phyloP scores from a whole-genome alignment of 2,888 invertebrate genomes.

The Acrobasis suavella region DNA sequence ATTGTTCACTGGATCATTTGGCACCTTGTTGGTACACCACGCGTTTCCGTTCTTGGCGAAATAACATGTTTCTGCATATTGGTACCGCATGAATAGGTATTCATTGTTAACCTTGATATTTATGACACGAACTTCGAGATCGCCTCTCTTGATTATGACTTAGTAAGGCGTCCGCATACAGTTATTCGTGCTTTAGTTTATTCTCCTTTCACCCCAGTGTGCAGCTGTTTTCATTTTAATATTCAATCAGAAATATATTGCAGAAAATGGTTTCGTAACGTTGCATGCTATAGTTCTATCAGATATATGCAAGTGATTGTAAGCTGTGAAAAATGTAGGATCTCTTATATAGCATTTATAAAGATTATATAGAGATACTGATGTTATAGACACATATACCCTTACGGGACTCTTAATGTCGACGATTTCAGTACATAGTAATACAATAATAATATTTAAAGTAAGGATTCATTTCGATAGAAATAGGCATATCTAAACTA shows the following conservation, averaged over 20 bases:
- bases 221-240: constrained; percentile 20
- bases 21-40: constrained; percentile 12
- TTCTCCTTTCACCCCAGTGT: constrained; percentile 18
- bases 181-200: constrained; percentile 21
- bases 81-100: constrained; percentile 52
- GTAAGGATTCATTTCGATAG: no score
- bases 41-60: constrained; percentile 12
- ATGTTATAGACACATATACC: no score
- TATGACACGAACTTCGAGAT: constrained; percentile 58
- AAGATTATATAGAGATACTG: no score
- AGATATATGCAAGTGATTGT: neutral
- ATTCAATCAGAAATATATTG: constrained; percentile 17
- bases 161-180: constrained; percentile 25
- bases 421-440: no score
- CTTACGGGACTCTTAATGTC: no score
- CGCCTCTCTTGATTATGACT: constrained; percentile 42
- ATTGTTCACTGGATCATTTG: neutral
- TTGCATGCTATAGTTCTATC: constrained; percentile 5
- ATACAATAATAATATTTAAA: no score
- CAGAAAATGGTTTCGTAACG: constrained; percentile 11
- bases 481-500: no score
- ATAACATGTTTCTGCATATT: constrained; percentile 23
- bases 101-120: constrained; percentile 62
- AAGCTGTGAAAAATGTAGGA: neutral
- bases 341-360: no score